These are phyloP conservation scores for Brachyrhaphis roseni DNA, from an alignment of 2,797 vertebrate species.

Conservation along the genomic window DNA sequence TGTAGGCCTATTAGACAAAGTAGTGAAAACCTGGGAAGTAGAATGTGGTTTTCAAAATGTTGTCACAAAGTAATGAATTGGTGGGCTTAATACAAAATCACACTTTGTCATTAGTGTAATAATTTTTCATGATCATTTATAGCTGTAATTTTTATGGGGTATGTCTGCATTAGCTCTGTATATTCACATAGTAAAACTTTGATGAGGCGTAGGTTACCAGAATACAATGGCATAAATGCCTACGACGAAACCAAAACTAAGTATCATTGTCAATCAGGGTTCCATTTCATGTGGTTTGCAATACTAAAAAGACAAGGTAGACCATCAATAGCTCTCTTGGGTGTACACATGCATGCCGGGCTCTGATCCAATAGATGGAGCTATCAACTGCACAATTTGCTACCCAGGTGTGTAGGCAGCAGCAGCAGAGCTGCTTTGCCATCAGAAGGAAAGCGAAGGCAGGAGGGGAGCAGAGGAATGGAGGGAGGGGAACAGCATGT, in stretches of 20 bases:
- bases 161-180: neutral
- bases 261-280: neutral
- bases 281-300: conserved; percentile 11
- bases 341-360: conserved; percentile 25
- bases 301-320: conserved; percentile 2
- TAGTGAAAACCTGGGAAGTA: neutral
- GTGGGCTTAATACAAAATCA: too few species aligned
- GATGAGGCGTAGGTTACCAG: neutral
- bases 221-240: neutral
- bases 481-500: conserved; percentile 48
- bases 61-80: too few species aligned
- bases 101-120: neutral
- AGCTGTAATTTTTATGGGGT: neutral
- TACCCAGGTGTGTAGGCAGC: conserved; percentile 8
- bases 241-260: neutral
- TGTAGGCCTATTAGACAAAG: neutral
- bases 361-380: conserved; percentile 62
- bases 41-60: neutral
- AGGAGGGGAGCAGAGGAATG: conserved; percentile 31
- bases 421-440: conserved; percentile 27
- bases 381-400: conserved; percentile 41
- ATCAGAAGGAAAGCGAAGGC: conserved; percentile 30
- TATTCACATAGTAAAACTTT: neutral
- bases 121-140: too few species aligned
- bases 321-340: conserved; percentile 13